A percentile compares a stretch with the other conserved stretches of the same genome.
Conservation (phyloP, 1,140 invertebrate genomes). For the Elysia chlorotica region DNA sequence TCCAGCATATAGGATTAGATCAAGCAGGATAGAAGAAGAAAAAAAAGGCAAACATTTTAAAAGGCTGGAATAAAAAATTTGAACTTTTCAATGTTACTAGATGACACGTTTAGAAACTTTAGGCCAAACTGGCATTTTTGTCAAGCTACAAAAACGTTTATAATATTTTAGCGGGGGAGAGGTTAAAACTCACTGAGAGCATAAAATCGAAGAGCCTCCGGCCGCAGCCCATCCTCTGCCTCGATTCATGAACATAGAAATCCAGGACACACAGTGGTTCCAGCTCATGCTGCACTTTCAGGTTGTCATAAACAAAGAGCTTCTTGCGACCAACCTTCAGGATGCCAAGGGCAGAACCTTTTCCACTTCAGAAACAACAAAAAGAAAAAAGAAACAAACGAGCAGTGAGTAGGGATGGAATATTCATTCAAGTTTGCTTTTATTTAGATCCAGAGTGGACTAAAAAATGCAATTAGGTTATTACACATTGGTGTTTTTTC, state of each 20-base stretch:
- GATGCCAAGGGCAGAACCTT: constrained; percentile 52
- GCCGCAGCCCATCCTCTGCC: constrained; percentile 60
- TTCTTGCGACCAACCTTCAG: constrained; percentile 60
- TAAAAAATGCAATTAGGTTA: too few relatives aligned
- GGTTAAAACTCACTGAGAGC: constrained; percentile 52
- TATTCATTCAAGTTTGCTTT: background rate
- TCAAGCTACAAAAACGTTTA: too few relatives aligned
- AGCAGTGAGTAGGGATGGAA: background rate
- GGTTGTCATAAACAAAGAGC: constrained; percentile 59
- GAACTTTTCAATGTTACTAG: too few relatives aligned
- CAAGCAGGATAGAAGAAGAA: too few relatives aligned
- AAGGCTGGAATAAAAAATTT: too few relatives aligned
- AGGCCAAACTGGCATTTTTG: too few relatives aligned
- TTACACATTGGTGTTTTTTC: too few relatives aligned
- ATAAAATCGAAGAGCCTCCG: constrained; percentile 59
- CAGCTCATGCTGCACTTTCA: constrained; percentile 54
- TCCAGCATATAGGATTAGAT: too few relatives aligned
- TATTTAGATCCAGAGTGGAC: too few relatives aligned
- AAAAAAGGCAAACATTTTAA: too few relatives aligned
- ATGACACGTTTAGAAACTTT: too few relatives aligned
- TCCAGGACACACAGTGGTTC: constrained; percentile 61
- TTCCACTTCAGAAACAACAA: constrained; percentile 22
- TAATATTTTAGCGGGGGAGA: too few relatives aligned
- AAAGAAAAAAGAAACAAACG: background rate
- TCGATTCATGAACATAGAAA: constrained; percentile 62